Conservation (phyloP, 2,797 vertebrate genomes). For the Buphagus erythrorhynchus region DNA sequence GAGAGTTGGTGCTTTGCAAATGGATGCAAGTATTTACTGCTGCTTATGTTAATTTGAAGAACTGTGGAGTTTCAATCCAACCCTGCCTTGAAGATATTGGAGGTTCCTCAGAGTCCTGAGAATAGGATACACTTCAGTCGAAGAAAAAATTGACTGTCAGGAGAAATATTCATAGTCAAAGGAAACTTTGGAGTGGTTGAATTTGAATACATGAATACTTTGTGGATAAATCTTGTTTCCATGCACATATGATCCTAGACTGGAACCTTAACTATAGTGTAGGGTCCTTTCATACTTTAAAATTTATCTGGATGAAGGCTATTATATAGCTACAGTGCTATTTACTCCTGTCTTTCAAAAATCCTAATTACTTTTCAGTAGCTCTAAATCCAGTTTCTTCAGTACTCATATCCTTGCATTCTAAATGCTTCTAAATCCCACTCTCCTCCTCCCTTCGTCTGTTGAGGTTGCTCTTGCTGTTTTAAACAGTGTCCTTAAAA, state of each 20-base stretch:
- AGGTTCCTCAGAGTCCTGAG: background rate
- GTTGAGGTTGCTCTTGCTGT: background rate
- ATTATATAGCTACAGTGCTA: background rate
- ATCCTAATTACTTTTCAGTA: background rate
- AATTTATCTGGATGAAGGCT: background rate
- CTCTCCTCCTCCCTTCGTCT: background rate
- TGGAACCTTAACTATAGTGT: background rate
- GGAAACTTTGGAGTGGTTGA: background rate
- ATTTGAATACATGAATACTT: background rate
- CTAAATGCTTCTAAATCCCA: background rate
- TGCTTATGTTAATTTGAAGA: background rate
- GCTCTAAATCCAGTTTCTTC: background rate
- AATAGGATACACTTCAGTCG: background rate
- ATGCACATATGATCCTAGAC: background rate
- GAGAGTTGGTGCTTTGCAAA: background rate
- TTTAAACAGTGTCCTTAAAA: background rate
- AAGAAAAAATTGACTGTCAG: background rate
- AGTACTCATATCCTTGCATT: background rate
- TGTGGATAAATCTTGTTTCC: background rate
- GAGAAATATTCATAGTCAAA: background rate
- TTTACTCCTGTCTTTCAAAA: background rate
- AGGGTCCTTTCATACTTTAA: background rate
- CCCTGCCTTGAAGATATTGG: background rate
- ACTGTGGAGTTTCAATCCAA: background rate
- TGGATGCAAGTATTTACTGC: background rate